These are phyloP conservation scores for Anaspis maculata DNA, from an alignment of 2,888 invertebrate species.

Conservation along the genomic window DNA sequence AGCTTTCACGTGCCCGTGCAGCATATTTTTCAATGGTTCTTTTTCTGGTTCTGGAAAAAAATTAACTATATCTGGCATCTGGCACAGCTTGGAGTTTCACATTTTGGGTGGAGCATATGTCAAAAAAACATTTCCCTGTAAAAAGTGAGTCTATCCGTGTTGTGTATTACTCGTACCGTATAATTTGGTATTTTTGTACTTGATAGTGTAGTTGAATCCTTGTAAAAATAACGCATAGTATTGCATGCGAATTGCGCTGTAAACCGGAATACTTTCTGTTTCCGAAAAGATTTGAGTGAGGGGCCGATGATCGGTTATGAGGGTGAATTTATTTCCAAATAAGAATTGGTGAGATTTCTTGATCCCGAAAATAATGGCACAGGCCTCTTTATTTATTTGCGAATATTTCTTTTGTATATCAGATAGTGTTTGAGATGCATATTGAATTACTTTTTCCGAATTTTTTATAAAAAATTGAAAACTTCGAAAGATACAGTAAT, in stretches of 20 bases:
- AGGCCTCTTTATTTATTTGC: slow-evolving; percentile 15
- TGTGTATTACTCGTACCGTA: too few relatives aligned
- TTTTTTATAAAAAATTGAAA: too few relatives aligned
- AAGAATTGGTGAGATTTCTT: slow-evolving; percentile 11
- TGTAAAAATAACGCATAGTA: neutral
- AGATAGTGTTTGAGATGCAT: slow-evolving; percentile 10
- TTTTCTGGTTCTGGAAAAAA: too few relatives aligned
- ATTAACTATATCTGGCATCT: too few relatives aligned
- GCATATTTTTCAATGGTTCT: too few relatives aligned
- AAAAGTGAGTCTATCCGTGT: too few relatives aligned
- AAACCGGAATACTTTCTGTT: neutral
- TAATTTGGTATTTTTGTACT: neutral
- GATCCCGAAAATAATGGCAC: slow-evolving; percentile 11
- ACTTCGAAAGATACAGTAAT: too few relatives aligned
- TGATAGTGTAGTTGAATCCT: neutral
- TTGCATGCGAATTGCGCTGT: neutral
- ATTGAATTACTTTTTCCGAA: slow-evolving; percentile 10
- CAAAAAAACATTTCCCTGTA: too few relatives aligned
- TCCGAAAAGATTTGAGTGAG: neutral
- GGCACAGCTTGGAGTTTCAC: too few relatives aligned
- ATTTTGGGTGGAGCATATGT: too few relatives aligned
- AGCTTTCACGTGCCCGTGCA: too few relatives aligned
- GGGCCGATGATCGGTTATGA: slow-evolving; percentile 4
- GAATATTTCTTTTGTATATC: slow-evolving; percentile 8
- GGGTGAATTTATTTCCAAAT: slow-evolving; percentile 8